Evolutionary conservation across 2,888 invertebrate species (phyloP).

Genomic region (Noctua comes): DNA sequence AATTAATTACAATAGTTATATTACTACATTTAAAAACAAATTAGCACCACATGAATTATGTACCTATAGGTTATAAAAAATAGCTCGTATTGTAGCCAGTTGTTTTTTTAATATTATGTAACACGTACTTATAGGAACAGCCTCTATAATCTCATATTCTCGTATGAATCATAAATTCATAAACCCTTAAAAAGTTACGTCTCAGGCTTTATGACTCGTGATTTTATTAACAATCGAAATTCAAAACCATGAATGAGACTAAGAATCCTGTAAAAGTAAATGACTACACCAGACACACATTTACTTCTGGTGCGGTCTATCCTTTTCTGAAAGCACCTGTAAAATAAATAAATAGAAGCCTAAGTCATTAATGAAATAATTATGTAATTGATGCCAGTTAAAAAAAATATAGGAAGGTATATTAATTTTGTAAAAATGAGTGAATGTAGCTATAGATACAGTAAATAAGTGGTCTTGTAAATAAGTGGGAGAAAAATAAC

Average conservation of each 20-base stretch:
- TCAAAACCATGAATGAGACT: constrained; percentile 16
- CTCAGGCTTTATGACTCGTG: neutral
- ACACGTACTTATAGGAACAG: constrained; percentile 27
- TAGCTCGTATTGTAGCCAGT: constrained; percentile 28
- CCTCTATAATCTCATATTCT: neutral
- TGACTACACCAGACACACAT: no score
- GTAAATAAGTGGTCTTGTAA: neutral
- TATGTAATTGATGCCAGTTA: no score
- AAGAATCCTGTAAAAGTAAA: no score
- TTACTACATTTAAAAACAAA: constrained; percentile 39
- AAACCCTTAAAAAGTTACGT: constrained; percentile 14
- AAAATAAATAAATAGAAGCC: no score
- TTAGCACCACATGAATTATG: constrained; percentile 35
- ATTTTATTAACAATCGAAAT: constrained; percentile 13
- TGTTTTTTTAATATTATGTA: constrained; percentile 30
- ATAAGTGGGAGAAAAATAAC: neutral
- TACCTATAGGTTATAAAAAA: constrained; percentile 51
- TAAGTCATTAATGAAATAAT: no score
- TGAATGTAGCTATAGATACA: no score
- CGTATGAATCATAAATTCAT: no score
- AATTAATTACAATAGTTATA: constrained; percentile 33
- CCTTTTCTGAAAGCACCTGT: neutral
- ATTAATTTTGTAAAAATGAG: neutral
- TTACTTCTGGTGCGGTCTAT: neutral
- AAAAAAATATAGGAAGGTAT: no score